Evolutionary conservation across 2,888 invertebrate genomes (phyloP), one percentile per base, ranked within the genome.

Genomic region (Acleris cristana): DNA sequence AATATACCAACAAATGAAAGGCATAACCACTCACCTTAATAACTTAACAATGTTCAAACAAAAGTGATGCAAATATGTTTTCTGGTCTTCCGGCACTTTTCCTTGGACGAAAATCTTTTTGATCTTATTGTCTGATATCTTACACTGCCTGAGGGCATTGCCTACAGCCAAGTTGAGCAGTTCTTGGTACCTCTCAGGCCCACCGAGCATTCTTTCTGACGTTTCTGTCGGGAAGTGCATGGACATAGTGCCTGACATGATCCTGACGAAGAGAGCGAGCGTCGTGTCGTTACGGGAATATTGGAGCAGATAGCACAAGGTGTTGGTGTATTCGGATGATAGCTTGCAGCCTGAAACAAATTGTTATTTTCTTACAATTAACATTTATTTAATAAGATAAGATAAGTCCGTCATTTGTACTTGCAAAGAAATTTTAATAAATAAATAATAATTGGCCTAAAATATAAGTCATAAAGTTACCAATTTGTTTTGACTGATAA

Each of bases 291-390:
- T 92, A 58, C 93, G 89, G 0, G 95, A 94, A 75, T 95, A 94
- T 78, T 94, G 93, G 3, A 96, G 87, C 14, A 95, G 81, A 75
- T 91, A 94, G 64, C 94, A 94, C 7, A 94, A 92, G 0, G 95
- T 94, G 74, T 93, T 93, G 1, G 95, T 92, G 62, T 95, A 90
- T 70, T 95, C 93, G 0, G 95, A 94, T 0, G 95, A 94, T 72
- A 94, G 93, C 64, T 93, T 93, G 74, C 94, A 94, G 71, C 95
- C 95, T 89, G 89, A 10, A 78, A 76, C 18, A 1, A 45, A 23
- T 1, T 6, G 21, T 21, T 21, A 12, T 4, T 34, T 19, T 55
- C 10, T 18, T 18, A 34, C 10, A 23, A 10, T 16, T 30, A 10
- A 26, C 26, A 23, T 2, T 23, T 3, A 23, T 23, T 23, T 23